Base-by-base conservation (phyloP, 2,888 invertebrate genomes). In the Cosmopolites sordidus region DNA sequence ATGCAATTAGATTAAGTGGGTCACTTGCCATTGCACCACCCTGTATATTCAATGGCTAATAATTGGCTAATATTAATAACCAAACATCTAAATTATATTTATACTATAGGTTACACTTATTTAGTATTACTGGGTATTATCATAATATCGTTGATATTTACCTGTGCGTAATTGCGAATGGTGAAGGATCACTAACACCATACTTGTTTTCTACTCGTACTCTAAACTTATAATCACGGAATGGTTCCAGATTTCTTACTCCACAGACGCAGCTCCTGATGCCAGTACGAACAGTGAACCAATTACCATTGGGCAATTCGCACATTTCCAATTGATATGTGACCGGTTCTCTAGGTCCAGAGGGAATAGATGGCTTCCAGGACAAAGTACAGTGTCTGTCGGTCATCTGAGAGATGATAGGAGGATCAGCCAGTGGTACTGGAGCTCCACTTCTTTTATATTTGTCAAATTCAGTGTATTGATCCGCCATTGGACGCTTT, bases 311-410 rank as follows among this genome's bases (percentile, higher is more conserved):
- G 0, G 96, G 95, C 48, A 89, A 74, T 71, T 94, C 92, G 70
- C 92, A 87, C 86, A 93, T 92, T 78, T 99, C 98, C 61, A 95
- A 84, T 72, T 92, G 87, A 71, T 98, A 98, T 0, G 93, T 94
- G 51, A 96, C 92, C 0, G 95, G 95, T 65, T 88, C 84, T 41
- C 89, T 81, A 0, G 94, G 90, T 15, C 87, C 88, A 55, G 89
- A 82, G 1, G 95, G 89, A 43, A 96, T 86, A 14, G 92, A 93
- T 0, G 96, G 95, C 63, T 86, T 89, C 98, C 98, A 98, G 0
- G 92, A 90, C 8, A 98, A 78, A 0, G 91, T 92, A 55, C 95
- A 81, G 51, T 87, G 84, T 6, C 92, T 82, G 68, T 94, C 94
- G 6, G 91, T 87, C 89, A 96, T 93, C 46, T 91, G 86, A 14